These are phyloP conservation scores for Turdus rufiventris DNA, from an alignment of 2,113 vertebrate genomes.

Conservation along the genomic window DNA sequence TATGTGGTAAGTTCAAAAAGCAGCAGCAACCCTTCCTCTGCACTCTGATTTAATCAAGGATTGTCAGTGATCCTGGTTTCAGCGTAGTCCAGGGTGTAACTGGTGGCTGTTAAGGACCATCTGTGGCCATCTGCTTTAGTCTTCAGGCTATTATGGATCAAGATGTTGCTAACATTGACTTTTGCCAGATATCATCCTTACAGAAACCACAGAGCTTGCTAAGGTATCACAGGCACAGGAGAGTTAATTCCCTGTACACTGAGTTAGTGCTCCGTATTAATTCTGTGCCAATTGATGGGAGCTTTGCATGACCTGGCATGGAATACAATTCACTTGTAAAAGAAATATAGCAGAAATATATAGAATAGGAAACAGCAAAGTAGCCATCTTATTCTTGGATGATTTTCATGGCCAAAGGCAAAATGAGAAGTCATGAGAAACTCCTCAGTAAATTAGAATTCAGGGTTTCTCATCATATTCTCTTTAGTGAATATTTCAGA, in stretches of 20 bases:
- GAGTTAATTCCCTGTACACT: background rate
- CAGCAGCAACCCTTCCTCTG: background rate
- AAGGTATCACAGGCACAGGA: background rate
- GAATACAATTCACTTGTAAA: background rate
- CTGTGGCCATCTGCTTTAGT: background rate
- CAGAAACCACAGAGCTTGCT: background rate
- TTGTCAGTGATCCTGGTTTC: background rate
- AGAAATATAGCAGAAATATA: background rate
- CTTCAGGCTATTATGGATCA: background rate
- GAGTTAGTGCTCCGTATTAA: background rate
- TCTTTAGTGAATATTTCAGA: conserved; percentile 21
- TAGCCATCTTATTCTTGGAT: background rate
- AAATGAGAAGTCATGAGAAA: background rate
- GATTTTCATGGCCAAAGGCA: background rate
- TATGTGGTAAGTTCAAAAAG: background rate
- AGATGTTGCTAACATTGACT: background rate
- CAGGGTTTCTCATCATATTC: background rate
- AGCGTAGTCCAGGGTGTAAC: background rate
- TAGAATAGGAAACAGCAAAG: background rate
- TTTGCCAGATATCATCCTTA: background rate
- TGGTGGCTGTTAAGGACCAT: background rate
- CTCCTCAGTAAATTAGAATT: background rate
- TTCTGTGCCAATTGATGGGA: background rate
- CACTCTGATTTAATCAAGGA: background rate
- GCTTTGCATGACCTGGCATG: background rate